phyloP scores from a whole-genome alignment of 1,140 invertebrate species.

The Apocrypta bakeri region DNA sequence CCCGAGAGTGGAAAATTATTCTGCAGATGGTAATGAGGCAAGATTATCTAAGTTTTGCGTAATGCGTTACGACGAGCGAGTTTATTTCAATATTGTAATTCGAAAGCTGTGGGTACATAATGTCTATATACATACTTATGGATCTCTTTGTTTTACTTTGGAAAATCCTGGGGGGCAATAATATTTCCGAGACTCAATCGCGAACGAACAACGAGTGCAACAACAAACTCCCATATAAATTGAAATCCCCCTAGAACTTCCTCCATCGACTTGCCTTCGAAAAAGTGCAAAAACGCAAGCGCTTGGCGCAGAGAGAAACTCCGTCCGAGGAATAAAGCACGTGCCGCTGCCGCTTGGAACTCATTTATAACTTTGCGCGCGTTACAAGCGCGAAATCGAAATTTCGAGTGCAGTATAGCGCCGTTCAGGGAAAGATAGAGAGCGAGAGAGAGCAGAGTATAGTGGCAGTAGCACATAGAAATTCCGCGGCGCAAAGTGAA shows the following conservation, averaged over 20 bases:
- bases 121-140: no score
- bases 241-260: background rate
- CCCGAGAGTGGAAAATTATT: constrained; percentile 31
- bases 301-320: background rate
- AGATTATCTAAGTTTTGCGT: background rate
- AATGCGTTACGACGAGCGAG: background rate
- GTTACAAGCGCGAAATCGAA: constrained; percentile 30
- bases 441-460: background rate
- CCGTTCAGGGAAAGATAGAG: no score
- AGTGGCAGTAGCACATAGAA: background rate
- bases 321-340: constrained; percentile 7
- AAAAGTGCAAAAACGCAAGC: background rate
- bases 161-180: background rate
- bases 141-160: background rate
- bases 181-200: constrained; percentile 1
- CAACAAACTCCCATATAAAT: background rate
- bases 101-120: no score
- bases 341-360: background rate
- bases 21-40: constrained; percentile 10
- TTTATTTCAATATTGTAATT: background rate
- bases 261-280: background rate
- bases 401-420: constrained; percentile 6
- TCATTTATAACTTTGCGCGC: constrained; percentile 20
- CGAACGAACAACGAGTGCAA: background rate
- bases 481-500: constrained; percentile 27